A percentile compares a stretch with the other conserved stretches of the same genome.
These are phyloP conservation scores for Trypoxylus dichotomus DNA, from an alignment of 1,140 invertebrate genomes.

Conservation along the genomic window DNA sequence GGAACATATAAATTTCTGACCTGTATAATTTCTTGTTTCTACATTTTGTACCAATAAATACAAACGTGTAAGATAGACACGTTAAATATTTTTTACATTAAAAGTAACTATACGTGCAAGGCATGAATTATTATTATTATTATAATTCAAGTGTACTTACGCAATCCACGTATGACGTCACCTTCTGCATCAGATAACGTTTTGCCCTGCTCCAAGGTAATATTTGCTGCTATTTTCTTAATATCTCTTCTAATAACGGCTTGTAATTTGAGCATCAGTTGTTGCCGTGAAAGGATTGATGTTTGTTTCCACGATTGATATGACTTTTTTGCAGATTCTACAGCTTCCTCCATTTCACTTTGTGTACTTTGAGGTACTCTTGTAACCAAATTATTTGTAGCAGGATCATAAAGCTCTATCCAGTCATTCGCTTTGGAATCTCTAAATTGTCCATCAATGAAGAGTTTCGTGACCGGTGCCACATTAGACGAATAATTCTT, in stretches of 20 bases:
- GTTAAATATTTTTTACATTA: too few species aligned
- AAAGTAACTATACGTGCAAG: too few species aligned
- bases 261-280: conserved; percentile 89
- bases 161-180: conserved; percentile 94
- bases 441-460: conserved; percentile 93
- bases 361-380: conserved; percentile 90
- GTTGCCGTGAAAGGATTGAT: conserved; percentile 91
- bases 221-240: conserved; percentile 87
- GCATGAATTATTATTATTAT: too few species aligned
- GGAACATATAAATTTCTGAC: too few species aligned
- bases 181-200: conserved; percentile 97
- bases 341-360: conserved; percentile 89
- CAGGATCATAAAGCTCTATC: conserved; percentile 94
- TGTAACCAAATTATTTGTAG: conserved; percentile 81
- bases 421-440: conserved; percentile 92
- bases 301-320: conserved; percentile 85
- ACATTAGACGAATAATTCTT: conserved; percentile 46
- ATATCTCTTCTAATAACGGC: conserved; percentile 66
- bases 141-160: conserved; percentile 65
- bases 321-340: conserved; percentile 83
- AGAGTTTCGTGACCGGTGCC: conserved; percentile 77
- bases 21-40: too few species aligned
- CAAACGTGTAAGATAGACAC: too few species aligned
- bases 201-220: conserved; percentile 97
- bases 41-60: too few species aligned